Base-by-base conservation (phyloP, 1,140 invertebrate species). In the Zaprionus lachaisei region DNA sequence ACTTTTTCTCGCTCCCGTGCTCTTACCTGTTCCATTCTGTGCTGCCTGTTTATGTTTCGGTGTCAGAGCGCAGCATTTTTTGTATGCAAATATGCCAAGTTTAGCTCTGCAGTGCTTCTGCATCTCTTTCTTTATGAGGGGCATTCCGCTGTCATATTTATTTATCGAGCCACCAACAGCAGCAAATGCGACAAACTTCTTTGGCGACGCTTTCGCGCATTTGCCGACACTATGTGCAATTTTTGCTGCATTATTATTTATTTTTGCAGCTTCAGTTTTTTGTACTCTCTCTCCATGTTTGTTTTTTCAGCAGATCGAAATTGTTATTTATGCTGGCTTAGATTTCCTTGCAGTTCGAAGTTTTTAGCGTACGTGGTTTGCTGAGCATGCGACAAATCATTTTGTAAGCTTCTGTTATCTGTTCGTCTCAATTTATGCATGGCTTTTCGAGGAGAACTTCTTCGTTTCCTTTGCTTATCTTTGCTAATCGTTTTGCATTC, bases 81-180 rank as follows among this genome's bases (percentile, higher is more conserved):
- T 51, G 12, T 24, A 87, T 87, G 84, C 81, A 87, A 87, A 87
- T 89, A 73, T 89, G 85, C 78, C 84, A 87, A 89, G 85, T 84
- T 87, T 87, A 76, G 73, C n/a, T 67, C 28, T 77, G 62, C 76
- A 80, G 74, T 80, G 24, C 47, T 60, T 60, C 3, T 34, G 31
- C 51, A 22, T 66, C 24, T 26, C 31, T 26, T 5, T 5, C 14
- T 60, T 20, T 26, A 7, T 64, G 12, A 37, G 54, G 44, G 61
- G 55, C 57, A 55, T 66, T 79, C 66, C 47, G 56, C 77, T 83
- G 69, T 77, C 78, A 81, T 81, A 84, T 87, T 79, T 84, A 83
- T 84, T 90, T 81, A 89, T 87, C 67, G 73, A 80, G 79, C 68
- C 70, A 72, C 51, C 51, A 75, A 38, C 66, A 54, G n/a, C 41